Evolutionary conservation across 1,140 invertebrate species (phyloP).

Genomic region (Ephestia elutella): DNA sequence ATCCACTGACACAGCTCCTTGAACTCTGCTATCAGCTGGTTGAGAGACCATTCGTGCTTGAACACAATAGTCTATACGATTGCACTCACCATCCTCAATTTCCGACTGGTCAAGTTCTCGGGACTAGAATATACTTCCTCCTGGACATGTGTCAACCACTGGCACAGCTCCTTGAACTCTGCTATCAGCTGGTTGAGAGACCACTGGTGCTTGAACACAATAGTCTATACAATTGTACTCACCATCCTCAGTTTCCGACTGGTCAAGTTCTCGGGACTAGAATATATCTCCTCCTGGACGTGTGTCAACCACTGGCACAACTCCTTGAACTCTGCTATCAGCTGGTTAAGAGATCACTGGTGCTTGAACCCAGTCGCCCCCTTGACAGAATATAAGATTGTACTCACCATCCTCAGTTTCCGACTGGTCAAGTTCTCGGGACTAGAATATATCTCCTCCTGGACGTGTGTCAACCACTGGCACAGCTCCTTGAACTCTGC

Average conservation of each 20-base stretch:
- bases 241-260: not conserved
- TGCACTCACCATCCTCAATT: conserved; percentile 16
- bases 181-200: too few species aligned
- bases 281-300: not conserved
- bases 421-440: conserved; percentile 81
- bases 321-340: too few species aligned
- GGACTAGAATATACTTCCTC: not conserved
- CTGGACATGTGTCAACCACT: not conserved
- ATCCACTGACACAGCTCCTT: not conserved
- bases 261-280: not conserved
- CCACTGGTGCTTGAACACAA: too few species aligned
- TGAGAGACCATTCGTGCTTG: too few species aligned
- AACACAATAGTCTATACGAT: too few species aligned
- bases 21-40: too few species aligned
- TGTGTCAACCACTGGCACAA: not conserved
- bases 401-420: conserved; percentile 78
- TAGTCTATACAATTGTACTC: conserved; percentile 17
- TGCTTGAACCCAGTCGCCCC: too few species aligned
- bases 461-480: conserved; percentile 85
- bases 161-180: too few species aligned
- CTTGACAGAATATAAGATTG: too few species aligned
- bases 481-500: conserved; percentile 87
- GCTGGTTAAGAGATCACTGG: too few species aligned
- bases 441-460: conserved; percentile 83
- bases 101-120: conserved; percentile 8